Conservation (phyloP, 2,113 vertebrate genomes). For the western clawed frog (Xenopus tropicalis) region DNA sequence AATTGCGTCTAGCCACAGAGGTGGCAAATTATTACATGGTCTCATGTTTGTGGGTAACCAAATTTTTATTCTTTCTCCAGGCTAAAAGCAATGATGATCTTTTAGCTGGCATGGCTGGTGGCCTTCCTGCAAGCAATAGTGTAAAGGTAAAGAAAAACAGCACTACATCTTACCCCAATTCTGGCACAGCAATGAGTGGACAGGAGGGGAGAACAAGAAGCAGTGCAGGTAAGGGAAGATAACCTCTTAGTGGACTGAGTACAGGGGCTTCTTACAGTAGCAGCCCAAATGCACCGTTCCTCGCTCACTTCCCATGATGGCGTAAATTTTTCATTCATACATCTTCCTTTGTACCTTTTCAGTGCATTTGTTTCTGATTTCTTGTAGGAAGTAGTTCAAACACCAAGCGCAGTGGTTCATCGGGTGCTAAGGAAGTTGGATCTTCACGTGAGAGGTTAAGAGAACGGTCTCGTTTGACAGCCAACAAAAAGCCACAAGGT, state of each 20-base stretch:
- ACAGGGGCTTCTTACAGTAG: too few relatives aligned
- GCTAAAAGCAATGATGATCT: slow-evolving; percentile 94
- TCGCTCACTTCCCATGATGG: too few relatives aligned
- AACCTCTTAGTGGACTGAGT: too few relatives aligned
- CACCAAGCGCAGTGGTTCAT: slow-evolving; percentile 72
- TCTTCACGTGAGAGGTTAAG: slow-evolving; percentile 80
- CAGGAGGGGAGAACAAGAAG: slow-evolving; percentile 76
- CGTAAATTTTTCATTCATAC: too few relatives aligned
- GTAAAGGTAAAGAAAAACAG: slow-evolving; percentile 79
- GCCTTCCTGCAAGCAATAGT: slow-evolving; percentile 69
- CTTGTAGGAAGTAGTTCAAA: slow-evolving; percentile 63
- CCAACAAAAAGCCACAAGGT: slow-evolving; percentile 76
- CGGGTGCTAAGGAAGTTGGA: slow-evolving; percentile 77
- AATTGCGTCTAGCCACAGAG: too few relatives aligned
- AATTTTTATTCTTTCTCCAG: slow-evolving; percentile 55
- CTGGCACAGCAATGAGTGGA: slow-evolving; percentile 58
- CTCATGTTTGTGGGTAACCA: too few relatives aligned
- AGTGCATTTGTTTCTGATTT: slow-evolving; percentile 22
- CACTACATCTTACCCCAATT: slow-evolving; percentile 55
- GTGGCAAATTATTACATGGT: too few relatives aligned
- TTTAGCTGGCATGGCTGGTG: slow-evolving; percentile 82
- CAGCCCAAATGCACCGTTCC: too few relatives aligned
- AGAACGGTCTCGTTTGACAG: slow-evolving; percentile 73
- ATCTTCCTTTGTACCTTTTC: too few relatives aligned
- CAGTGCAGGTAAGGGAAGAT: slow-evolving; percentile 62